These are phyloP conservation scores for Diadumene lineata DNA, from an alignment of 92 coral and sea anemone species.

Conservation along the genomic window DNA sequence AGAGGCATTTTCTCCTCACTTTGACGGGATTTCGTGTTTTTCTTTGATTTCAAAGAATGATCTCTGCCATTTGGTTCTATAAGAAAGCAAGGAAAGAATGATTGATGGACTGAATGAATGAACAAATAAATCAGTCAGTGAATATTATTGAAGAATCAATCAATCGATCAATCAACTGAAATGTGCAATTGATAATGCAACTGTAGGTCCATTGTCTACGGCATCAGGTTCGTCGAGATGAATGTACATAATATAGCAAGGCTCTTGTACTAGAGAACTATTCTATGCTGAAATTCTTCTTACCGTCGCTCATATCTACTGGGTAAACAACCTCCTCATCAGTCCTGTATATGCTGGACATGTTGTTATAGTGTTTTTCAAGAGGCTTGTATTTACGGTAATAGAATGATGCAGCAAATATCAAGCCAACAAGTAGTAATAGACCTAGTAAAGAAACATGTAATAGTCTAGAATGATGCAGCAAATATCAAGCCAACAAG, in stretches of 20 bases:
- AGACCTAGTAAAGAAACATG: slow-evolving; percentile 31
- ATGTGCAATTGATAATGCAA: no score
- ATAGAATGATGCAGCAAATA: slow-evolving; percentile 49
- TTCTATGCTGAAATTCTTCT: background rate
- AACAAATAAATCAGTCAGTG: no score
- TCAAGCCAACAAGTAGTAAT: slow-evolving; percentile 36
- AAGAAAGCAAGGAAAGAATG: background rate
- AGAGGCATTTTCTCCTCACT: slow-evolving; percentile 64
- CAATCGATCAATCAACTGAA: no score
- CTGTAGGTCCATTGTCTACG: no score
- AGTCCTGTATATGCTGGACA: slow-evolving; percentile 45
- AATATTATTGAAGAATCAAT: no score
- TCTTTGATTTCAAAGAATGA: slow-evolving; percentile 12
- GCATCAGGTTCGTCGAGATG: no score
- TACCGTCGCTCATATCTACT: slow-evolving; percentile 50
- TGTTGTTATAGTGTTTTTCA: slow-evolving; percentile 45
- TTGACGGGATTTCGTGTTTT: slow-evolving; percentile 31
- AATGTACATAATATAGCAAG: background rate
- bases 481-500: slow-evolving; percentile 46
- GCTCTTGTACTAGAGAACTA: background rate
- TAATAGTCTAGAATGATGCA: background rate
- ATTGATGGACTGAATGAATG: no score
- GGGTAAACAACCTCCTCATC: slow-evolving; percentile 53
- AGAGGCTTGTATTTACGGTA: slow-evolving; percentile 58
- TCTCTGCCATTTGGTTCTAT: slow-evolving; percentile 22